These are phyloP conservation scores for Oscheius sp. DNA, from an alignment of 2,888 invertebrate species.

Conservation along the genomic window DNA sequence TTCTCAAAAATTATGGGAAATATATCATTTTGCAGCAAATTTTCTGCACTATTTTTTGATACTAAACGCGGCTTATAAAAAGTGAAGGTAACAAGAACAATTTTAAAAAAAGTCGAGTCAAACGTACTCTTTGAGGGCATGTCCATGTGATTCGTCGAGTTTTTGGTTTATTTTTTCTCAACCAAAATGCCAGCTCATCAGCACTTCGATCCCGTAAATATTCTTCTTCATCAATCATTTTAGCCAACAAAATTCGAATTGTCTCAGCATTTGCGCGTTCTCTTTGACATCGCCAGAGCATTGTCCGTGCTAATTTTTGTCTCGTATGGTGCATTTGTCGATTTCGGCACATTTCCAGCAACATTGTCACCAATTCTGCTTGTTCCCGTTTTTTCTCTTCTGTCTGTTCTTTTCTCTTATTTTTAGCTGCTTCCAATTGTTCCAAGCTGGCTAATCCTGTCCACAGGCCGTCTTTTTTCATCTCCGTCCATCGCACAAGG, in stretches of 20 bases:
- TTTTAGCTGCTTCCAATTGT: constrained; percentile 1
- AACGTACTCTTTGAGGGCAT: constrained; percentile 34
- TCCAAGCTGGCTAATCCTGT: background rate
- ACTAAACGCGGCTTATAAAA: background rate
- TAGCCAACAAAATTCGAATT: constrained; percentile 36
- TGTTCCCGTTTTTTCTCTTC: constrained; percentile 10
- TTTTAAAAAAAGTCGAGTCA: no score
- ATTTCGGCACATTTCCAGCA: constrained; percentile 17
- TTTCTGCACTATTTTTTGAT: background rate
- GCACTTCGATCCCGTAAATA: constrained; percentile 40
- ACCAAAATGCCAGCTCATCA: constrained; percentile 41
- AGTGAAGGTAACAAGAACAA: background rate
- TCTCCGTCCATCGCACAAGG: constrained; percentile 9
- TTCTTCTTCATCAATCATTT: constrained; percentile 45
- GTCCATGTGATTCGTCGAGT: constrained; percentile 38
- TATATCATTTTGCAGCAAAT: no score
- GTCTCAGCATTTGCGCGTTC: constrained; percentile 38
- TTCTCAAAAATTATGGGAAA: no score
- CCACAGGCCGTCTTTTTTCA: constrained; percentile 21
- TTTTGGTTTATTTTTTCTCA: constrained; percentile 54
- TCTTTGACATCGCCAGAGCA: constrained; percentile 39
- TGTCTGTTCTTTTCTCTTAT: background rate
- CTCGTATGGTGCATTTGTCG: constrained; percentile 39
- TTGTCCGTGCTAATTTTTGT: constrained; percentile 40
- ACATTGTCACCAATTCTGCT: constrained; percentile 8